phyloP scores from a whole-genome alignment of 2,888 invertebrate species.

The Oligia latruncula region DNA sequence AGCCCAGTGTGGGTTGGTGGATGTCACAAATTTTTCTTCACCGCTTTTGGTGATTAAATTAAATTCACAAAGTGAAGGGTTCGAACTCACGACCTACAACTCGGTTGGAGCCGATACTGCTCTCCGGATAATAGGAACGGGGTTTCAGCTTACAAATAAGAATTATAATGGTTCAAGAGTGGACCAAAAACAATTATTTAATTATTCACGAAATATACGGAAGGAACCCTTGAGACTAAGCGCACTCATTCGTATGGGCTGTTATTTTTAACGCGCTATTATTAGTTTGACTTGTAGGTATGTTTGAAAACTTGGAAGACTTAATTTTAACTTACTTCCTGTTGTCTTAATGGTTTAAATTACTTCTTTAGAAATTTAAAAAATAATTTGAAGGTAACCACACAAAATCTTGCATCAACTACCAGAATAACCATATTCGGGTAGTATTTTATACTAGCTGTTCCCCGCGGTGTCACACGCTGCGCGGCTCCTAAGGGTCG shows the following conservation, averaged over 20 bases:
- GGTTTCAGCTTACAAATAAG: background rate
- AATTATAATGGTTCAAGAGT: background rate
- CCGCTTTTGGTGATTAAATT: background rate
- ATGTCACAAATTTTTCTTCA: background rate
- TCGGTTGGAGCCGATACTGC: background rate
- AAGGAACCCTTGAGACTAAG: background rate
- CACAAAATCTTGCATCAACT: too few species aligned
- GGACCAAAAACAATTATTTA: background rate
- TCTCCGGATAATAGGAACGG: background rate
- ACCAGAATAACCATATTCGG: background rate
- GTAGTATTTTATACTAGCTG: too few species aligned
- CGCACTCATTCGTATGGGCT: background rate
- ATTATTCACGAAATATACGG: background rate
- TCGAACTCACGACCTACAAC: background rate
- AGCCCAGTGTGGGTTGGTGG: too few species aligned
- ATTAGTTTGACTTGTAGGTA: conserved; percentile 16
- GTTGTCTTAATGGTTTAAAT: conserved; percentile 1
- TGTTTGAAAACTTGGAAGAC: conserved; percentile 4
- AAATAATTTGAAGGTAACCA: too few species aligned
- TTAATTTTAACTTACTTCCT: conserved; percentile 36
- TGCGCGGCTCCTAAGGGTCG: too few species aligned
- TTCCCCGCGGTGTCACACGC: too few species aligned
- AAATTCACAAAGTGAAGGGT: background rate
- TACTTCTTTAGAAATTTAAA: background rate
- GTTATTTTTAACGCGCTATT: conserved; percentile 42